phyloP scores from a whole-genome alignment of 2,888 invertebrate species.

The Apantesis nais region DNA sequence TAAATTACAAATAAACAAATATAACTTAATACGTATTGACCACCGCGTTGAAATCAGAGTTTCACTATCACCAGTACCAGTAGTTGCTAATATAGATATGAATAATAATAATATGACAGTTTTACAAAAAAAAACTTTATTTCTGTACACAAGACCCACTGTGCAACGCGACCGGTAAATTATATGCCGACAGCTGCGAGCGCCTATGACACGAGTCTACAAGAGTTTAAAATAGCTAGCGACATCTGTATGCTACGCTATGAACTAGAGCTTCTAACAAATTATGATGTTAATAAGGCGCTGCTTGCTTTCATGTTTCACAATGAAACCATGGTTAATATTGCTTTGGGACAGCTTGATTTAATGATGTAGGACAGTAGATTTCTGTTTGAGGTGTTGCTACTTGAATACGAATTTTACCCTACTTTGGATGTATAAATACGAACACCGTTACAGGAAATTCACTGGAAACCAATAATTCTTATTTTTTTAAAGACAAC shows the following conservation, averaged over 20 bases:
- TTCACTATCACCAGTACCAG: not conserved
- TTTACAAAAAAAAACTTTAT: slow-evolving; percentile 12
- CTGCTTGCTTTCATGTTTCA: slow-evolving; percentile 6
- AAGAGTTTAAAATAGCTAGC: slow-evolving; percentile 71
- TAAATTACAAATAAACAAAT: slow-evolving; percentile 30
- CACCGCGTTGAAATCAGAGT: not conserved
- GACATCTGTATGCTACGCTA: slow-evolving; percentile 69
- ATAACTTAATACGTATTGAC: slow-evolving; percentile 9
- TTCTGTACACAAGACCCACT: slow-evolving; percentile 38
- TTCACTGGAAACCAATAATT: too few relatives aligned
- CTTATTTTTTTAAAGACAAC: too few relatives aligned
- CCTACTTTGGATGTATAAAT: not conserved
- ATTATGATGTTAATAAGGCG: slow-evolving; percentile 5
- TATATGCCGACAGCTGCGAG: slow-evolving; percentile 70
- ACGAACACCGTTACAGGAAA: not conserved
- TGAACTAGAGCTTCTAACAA: slow-evolving; percentile 57
- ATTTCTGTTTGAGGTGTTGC: not conserved
- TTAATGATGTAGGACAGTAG: not conserved
- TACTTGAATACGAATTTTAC: not conserved
- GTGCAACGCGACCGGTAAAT: slow-evolving; percentile 60
- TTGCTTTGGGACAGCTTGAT: not conserved
- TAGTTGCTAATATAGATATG: not conserved
- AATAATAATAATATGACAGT: not conserved
- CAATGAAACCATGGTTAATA: not conserved
- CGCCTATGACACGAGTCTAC: slow-evolving; percentile 57